Base-by-base conservation (phyloP, 1,140 invertebrate species). In the Drosophila insularis region DNA sequence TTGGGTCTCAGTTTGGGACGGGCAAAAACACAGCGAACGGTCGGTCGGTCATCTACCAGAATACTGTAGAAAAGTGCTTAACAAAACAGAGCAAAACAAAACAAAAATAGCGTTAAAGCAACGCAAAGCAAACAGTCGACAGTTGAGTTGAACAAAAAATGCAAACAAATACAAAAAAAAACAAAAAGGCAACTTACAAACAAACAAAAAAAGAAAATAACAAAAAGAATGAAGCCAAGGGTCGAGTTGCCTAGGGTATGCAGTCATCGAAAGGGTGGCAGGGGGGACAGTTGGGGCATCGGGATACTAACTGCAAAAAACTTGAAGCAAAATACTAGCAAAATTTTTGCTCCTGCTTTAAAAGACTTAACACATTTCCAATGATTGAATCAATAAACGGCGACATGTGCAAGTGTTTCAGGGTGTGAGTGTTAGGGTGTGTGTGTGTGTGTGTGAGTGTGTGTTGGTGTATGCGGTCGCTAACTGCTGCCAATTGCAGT, bases 341-440 rank as follows among this genome's bases (percentile, higher is more conserved):
- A 75, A 75, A 61, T 78, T 71, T 63, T 14, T 27, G 21, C 23
- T 19, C 8, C 56, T 61, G 80, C 84, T 87, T 87, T 82, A 89
- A 87, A 87, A 89, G 69, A 72, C 80, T 81, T 89, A 81, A 80
- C 76, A 80, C 84, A 87, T 79, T 80, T 68, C 68, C 84, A 89
- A 89, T 89, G 80, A 87, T 89, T 87, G 84, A 87, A 89, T 87
- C 84, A 87, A 89, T 87, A 84, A 82, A 81, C 74, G 80, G 78
- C 74, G 82, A 87, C 81, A 86, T 75, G 68, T 82, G 84, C 65
- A 68, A 54, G 37, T 56, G 68, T n/a, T n/a, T n/a, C n/a, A n/a
- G n/a, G n/a, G n/a, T 50, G 39, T 76, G 37, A 60, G 53, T 62
- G 17, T 39, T n/a, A n/a, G 35, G 19, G 50, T 39, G 23, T 40